Conservation (phyloP, 1,140 invertebrate species). For the Diprion similis region DNA sequence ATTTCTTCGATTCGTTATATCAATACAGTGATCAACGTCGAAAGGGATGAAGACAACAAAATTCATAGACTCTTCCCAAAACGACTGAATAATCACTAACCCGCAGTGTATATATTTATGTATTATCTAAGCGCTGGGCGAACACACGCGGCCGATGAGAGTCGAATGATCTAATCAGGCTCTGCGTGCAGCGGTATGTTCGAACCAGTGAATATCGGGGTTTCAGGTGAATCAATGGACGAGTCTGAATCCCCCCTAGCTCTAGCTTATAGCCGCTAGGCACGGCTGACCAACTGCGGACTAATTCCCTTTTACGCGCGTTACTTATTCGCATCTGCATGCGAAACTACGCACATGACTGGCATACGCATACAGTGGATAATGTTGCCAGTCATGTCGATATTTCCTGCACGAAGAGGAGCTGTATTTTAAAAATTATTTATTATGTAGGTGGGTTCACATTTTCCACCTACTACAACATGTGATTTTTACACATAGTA, state of each 20-base stretch:
- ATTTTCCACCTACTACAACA: no score
- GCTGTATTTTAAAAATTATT: no score
- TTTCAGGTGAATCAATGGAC: constrained; percentile 29
- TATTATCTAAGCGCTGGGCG: not conserved
- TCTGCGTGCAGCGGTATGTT: constrained; percentile 15
- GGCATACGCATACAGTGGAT: constrained; percentile 35
- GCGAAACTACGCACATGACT: constrained; percentile 44
- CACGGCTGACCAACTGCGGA: constrained; percentile 58
- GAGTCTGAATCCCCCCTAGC: constrained; percentile 38
- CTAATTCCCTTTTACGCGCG: constrained; percentile 57
- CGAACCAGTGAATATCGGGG: constrained; percentile 41
- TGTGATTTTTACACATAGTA: no score
- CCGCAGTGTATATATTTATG: no score
- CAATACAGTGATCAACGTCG: no score
- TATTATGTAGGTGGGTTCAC: no score
- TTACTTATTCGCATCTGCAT: constrained; percentile 37
- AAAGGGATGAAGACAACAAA: not conserved
- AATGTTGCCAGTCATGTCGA: not conserved
- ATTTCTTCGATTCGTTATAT: no score
- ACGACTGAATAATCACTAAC: not conserved
- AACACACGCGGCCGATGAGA: not conserved
- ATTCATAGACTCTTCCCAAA: not conserved
- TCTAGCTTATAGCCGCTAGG: constrained; percentile 24
- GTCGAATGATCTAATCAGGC: constrained; percentile 10
- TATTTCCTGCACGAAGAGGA: not conserved